Percentiles rank a stretch among this genome's conserved stretches.
These are phyloP conservation scores for Simalia tracyae DNA, from an alignment of 2,797 vertebrate genomes.

Conservation along the genomic window DNA sequence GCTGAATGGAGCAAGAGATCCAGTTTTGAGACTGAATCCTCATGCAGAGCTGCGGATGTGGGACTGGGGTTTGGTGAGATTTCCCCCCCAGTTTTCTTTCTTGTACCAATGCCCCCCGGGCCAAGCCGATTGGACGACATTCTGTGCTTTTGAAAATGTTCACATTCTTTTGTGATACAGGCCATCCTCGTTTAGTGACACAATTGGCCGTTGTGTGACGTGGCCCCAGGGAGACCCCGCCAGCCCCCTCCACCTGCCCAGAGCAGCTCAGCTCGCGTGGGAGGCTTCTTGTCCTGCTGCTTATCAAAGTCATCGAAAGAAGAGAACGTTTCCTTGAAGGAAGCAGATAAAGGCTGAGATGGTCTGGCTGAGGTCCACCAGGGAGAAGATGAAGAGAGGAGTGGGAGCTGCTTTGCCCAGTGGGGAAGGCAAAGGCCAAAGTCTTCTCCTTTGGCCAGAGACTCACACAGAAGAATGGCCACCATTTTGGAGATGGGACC, in stretches of 20 bases:
- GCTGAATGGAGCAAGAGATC: too few species aligned
- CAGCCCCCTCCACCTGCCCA: neutral
- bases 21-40: too few species aligned
- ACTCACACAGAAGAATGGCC: neutral
- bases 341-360: neutral
- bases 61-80: too few species aligned
- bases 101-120: too few species aligned
- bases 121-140: too few species aligned
- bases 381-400: fast-evolving
- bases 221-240: neutral
- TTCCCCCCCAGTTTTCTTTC: too few species aligned
- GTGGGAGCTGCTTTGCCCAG: too few species aligned
- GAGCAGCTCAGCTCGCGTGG: neutral
- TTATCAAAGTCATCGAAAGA: neutral
- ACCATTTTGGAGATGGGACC: neutral
- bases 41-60: too few species aligned
- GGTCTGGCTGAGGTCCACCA: neutral
- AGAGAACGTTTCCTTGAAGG: neutral
- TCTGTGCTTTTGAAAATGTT: too few species aligned
- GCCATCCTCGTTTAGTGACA: too few species aligned
- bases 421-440: neutral
- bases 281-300: neutral
- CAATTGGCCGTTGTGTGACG: neutral
- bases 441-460: neutral
- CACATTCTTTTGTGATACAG: too few species aligned